phyloP scores from a whole-genome alignment of 1,140 invertebrate species.

The Drosophila willistoni region DNA sequence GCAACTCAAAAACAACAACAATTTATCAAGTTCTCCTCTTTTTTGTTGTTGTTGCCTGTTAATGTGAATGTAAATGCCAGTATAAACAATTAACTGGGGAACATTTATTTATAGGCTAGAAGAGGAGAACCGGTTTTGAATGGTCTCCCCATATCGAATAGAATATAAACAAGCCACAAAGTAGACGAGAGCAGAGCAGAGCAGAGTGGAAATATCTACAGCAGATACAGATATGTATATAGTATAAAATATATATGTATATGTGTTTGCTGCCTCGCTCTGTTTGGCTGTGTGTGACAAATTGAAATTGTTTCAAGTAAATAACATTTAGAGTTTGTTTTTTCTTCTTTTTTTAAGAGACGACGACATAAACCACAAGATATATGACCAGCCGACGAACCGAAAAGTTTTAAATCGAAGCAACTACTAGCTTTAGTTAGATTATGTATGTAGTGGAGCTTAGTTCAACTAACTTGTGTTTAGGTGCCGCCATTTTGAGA shows the following conservation, averaged over 20 bases:
- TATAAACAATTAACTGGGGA: slow-evolving; percentile 68
- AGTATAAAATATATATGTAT: not conserved
- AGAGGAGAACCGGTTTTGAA: slow-evolving; percentile 56
- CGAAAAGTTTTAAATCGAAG: slow-evolving; percentile 34
- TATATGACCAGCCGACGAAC: not conserved
- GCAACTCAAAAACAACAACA: not conserved
- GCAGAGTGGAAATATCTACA: not conserved
- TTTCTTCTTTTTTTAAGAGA: not conserved
- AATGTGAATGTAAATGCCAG: slow-evolving; percentile 47
- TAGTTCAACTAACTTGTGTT: slow-evolving; percentile 45
- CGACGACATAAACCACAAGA: slow-evolving; percentile 1
- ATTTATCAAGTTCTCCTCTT: not conserved
- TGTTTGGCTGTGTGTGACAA: slow-evolving; percentile 9
- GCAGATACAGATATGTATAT: not conserved
- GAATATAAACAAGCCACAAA: slow-evolving; percentile 53
- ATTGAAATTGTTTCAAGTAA: slow-evolving; percentile 14
- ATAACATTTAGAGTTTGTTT: slow-evolving; percentile 6
- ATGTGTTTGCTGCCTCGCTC: not conserved
- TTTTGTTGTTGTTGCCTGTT: slow-evolving; percentile 3
- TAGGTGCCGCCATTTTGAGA: slow-evolving; percentile 59
- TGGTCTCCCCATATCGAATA: slow-evolving; percentile 37
- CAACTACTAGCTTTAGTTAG: slow-evolving; percentile 16
- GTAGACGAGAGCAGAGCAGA: slow-evolving; percentile 23
- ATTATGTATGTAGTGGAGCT: slow-evolving; percentile 34
- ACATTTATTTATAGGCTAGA: slow-evolving; percentile 62